Conservation (phyloP, 2,888 invertebrate genomes). For the Catocala fraxini region DNA sequence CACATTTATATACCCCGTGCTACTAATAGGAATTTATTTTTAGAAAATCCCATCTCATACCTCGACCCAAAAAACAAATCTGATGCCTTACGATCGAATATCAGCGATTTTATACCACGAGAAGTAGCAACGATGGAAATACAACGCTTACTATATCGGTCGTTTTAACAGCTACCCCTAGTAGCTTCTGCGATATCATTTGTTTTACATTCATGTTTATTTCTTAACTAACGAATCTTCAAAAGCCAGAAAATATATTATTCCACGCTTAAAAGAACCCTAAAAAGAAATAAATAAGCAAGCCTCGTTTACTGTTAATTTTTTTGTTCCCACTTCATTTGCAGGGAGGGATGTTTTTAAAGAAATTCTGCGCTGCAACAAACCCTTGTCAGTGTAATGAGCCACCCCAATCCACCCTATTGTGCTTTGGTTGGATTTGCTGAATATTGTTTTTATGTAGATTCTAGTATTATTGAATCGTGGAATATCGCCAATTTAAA, state of each 20-base stretch:
- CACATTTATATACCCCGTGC: too few relatives aligned
- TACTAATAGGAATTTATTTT: too few relatives aligned
- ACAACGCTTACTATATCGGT: too few relatives aligned
- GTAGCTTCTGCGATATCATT: too few relatives aligned
- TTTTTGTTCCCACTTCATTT: constrained; percentile 49
- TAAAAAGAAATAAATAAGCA: constrained; percentile 26
- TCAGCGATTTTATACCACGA: too few relatives aligned
- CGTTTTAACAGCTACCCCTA: too few relatives aligned
- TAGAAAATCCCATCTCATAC: too few relatives aligned
- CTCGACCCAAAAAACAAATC: too few relatives aligned
- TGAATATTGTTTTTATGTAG: constrained; percentile 29
- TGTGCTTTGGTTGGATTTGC: constrained; percentile 29
- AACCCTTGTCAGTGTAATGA: constrained; percentile 58
- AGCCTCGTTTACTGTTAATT: constrained; percentile 25
- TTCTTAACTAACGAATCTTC: too few relatives aligned
- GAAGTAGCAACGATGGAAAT: too few relatives aligned
- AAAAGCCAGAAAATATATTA: background rate
- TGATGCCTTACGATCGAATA: too few relatives aligned
- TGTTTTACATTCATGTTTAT: too few relatives aligned
- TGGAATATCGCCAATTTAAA: background rate
- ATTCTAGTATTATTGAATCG: constrained; percentile 7
- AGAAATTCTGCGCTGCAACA: constrained; percentile 36
- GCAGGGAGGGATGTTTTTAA: constrained; percentile 32
- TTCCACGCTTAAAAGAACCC: background rate
- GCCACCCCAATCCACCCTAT: constrained; percentile 39